These are phyloP conservation scores for Sycophaga agraensis DNA, from an alignment of 1,140 invertebrate genomes.

Conservation along the genomic window DNA sequence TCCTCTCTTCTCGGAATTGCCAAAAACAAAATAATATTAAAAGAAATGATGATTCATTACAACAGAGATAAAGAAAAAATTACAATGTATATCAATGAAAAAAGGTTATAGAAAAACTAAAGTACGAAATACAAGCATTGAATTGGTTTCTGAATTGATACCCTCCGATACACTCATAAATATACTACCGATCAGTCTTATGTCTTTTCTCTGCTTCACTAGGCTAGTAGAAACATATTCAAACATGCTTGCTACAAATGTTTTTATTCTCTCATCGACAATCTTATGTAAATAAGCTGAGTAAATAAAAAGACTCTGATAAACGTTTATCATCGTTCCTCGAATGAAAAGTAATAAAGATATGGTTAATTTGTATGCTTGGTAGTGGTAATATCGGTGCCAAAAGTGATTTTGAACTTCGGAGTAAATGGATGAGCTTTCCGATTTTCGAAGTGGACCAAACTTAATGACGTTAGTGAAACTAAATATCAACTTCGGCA, in stretches of 20 bases:
- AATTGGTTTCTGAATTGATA: constrained; percentile 30
- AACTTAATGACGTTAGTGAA: too few relatives aligned
- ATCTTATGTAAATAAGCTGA: too few relatives aligned
- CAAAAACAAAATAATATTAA: constrained; percentile 9
- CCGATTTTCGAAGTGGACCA: too few relatives aligned
- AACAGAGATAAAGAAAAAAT: constrained; percentile 11
- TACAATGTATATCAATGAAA: constrained; percentile 29
- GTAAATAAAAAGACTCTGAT: too few relatives aligned
- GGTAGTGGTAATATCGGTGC: too few relatives aligned
- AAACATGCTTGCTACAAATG: constrained; percentile 13
- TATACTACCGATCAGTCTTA: constrained; percentile 10
- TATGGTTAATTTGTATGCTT: too few relatives aligned
- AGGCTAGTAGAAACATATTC: constrained; percentile 26
- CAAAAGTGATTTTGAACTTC: too few relatives aligned
- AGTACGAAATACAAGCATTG: constrained; percentile 28
- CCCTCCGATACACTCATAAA: constrained; percentile 19
- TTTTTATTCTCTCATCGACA: too few relatives aligned
- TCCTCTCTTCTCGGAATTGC: constrained; percentile 26
- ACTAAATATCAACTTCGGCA: not conserved
- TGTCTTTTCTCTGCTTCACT: constrained; percentile 15
- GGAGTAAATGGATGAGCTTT: too few relatives aligned
- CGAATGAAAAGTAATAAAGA: too few relatives aligned
- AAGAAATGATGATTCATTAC: constrained; percentile 2
- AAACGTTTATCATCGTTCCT: too few relatives aligned
- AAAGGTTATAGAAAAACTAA: constrained; percentile 29